Conservation (phyloP, 2,113 vertebrate genomes). For the Hippocampus abdominalis region DNA sequence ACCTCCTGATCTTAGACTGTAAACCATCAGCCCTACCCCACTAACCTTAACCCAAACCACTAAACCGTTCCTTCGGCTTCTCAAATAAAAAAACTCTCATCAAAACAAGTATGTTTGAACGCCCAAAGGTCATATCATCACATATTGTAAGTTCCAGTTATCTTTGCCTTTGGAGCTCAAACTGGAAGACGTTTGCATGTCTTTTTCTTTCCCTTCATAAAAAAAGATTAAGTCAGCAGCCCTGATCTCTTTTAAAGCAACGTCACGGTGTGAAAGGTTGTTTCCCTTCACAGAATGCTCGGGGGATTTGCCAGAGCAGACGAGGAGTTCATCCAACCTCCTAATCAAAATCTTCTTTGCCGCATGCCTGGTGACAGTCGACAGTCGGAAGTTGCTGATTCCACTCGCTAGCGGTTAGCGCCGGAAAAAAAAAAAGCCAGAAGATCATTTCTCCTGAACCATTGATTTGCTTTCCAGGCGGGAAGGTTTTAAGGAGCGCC, state of each 20-base stretch:
- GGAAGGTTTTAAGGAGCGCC: conserved; percentile 43
- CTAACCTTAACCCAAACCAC: neutral
- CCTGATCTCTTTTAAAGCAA: neutral
- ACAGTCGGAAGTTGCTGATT: conserved; percentile 30
- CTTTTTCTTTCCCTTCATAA: neutral
- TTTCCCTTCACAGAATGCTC: neutral
- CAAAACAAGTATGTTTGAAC: neutral
- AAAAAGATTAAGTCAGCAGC: conserved; percentile 2
- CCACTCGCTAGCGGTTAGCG: conserved; percentile 36
- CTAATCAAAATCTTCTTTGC: conserved; percentile 42
- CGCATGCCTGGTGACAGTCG: conserved; percentile 16
- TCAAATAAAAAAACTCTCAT: neutral
- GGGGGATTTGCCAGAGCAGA: conserved; percentile 4
- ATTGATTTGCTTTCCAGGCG: conserved; percentile 54
- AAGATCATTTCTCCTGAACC: conserved; percentile 52
- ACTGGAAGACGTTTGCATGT: neutral
- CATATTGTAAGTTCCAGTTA: neutral
- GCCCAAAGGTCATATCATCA: neutral
- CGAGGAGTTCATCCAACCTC: conserved; percentile 1
- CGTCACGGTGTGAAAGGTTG: conserved; percentile 3
- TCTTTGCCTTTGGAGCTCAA: neutral
- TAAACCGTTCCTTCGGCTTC: too few species aligned
- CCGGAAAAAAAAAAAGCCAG: conserved; percentile 48
- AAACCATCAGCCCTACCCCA: neutral
- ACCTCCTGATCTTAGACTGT: neutral